Percentiles rank a stretch among this genome's conserved stretches.
phyloP scores from a whole-genome alignment of 2,113 vertebrate species.

The Ia io region DNA sequence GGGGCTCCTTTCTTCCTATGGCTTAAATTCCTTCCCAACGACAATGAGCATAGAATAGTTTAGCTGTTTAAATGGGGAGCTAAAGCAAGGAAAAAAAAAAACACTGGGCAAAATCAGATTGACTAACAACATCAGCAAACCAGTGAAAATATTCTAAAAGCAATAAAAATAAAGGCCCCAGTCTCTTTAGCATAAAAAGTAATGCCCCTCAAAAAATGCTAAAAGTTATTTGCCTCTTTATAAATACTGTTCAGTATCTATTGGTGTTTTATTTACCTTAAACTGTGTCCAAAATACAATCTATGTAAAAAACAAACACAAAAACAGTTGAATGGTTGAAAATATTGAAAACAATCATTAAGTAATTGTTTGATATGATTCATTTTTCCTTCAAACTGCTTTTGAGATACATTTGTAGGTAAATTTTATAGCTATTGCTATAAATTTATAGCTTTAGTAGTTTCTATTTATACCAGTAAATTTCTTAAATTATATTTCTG shows the following conservation, averaged over 20 bases:
- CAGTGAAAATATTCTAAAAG: not conserved
- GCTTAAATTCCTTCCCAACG: constrained; percentile 28
- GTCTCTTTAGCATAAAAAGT: no score
- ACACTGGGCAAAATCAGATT: not conserved
- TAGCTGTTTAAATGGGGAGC: not conserved
- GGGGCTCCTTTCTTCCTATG: not conserved
- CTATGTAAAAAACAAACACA: not conserved
- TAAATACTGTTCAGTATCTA: not conserved
- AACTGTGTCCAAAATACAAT: constrained; percentile 16
- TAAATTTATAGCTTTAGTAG: constrained; percentile 35
- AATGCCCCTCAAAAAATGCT: not conserved
- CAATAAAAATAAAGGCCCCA: not conserved
- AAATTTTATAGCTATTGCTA: constrained; percentile 28
- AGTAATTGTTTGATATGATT: not conserved
- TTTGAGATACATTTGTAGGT: constrained; percentile 5
- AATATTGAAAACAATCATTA: not conserved
- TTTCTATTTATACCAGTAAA: not conserved
- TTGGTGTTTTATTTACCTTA: not conserved
- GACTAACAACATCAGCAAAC: not conserved
- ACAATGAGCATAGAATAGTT: not conserved
- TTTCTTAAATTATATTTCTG: not conserved
- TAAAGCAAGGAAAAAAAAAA: not conserved
- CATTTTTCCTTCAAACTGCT: not conserved
- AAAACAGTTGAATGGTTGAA: not conserved
- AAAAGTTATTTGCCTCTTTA: not conserved